Evolutionary conservation across 2,888 invertebrate species (phyloP).

Genomic region (Nephrotoma flavescens): DNA sequence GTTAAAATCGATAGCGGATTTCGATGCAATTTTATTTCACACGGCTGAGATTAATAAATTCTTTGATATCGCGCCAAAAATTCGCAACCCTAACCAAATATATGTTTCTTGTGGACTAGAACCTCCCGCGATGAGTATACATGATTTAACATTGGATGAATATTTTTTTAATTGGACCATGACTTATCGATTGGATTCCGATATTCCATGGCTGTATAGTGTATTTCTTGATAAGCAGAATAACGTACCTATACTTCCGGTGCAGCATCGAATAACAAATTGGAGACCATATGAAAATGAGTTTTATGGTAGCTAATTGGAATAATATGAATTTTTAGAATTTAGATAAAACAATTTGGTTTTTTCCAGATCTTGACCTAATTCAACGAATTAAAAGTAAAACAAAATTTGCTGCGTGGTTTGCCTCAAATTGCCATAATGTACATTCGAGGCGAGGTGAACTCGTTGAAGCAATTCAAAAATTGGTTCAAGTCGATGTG

Average conservation of each 20-base stretch:
- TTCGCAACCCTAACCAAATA: slow-evolving; percentile 29
- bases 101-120: slow-evolving; percentile 38
- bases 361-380: background rate
- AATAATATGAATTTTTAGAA: background rate
- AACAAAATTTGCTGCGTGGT: slow-evolving; percentile 39
- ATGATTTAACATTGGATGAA: slow-evolving; percentile 22
- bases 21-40: slow-evolving; percentile 40
- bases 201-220: slow-evolving; percentile 33
- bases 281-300: slow-evolving; percentile 26
- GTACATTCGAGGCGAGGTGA: slow-evolving; percentile 29
- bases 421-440: slow-evolving; percentile 38
- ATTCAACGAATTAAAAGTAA: slow-evolving; percentile 21
- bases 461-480: slow-evolving; percentile 34
- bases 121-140: slow-evolving; percentile 28
- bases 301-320: slow-evolving; percentile 6
- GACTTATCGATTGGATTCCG: slow-evolving; percentile 39
- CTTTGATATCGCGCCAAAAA: slow-evolving; percentile 23
- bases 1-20: slow-evolving; percentile 26
- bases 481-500: slow-evolving; percentile 42
- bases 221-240: slow-evolving; percentile 19
- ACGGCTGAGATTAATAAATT: slow-evolving; percentile 28
- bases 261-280: slow-evolving; percentile 9
- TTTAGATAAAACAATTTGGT: background rate
- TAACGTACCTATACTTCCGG: background rate
- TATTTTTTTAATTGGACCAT: slow-evolving; percentile 41